Evolutionary conservation across 2,113 vertebrate genomes (phyloP).

Genomic region (Eclectus roratus): DNA sequence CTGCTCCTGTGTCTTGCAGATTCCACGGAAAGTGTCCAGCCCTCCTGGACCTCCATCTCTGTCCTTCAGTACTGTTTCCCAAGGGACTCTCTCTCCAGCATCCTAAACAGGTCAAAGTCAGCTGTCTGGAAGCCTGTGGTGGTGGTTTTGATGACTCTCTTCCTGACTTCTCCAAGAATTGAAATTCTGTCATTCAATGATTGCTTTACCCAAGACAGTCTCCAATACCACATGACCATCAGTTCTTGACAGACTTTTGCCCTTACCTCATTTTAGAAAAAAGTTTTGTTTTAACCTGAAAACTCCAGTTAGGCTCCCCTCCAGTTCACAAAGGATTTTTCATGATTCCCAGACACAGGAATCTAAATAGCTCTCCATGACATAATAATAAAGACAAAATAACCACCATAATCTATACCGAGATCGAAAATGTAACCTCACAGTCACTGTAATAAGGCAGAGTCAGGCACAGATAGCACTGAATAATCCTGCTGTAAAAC

Average conservation of each 20-base stretch:
- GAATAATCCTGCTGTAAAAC: neutral
- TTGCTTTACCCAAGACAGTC: neutral
- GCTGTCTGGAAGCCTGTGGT: neutral
- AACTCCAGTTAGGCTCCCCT: neutral
- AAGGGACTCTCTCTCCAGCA: neutral
- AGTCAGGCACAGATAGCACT: neutral
- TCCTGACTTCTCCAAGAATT: neutral
- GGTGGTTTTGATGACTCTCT: neutral
- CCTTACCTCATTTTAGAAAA: neutral
- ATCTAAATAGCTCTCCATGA: neutral
- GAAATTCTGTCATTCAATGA: neutral
- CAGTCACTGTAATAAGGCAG: neutral
- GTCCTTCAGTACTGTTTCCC: neutral
- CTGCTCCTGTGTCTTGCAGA: neutral
- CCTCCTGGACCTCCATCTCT: neutral
- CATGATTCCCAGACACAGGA: neutral
- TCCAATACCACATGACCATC: neutral
- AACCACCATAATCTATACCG: neutral
- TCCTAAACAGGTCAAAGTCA: neutral
- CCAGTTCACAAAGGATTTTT: neutral
- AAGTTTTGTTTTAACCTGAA: neutral
- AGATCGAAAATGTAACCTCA: neutral
- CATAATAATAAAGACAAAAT: neutral
- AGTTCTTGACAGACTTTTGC: neutral
- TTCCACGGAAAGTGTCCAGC: neutral